Conservation (phyloP, 2,797 vertebrate species). For the Syndactyla subalaris region DNA sequence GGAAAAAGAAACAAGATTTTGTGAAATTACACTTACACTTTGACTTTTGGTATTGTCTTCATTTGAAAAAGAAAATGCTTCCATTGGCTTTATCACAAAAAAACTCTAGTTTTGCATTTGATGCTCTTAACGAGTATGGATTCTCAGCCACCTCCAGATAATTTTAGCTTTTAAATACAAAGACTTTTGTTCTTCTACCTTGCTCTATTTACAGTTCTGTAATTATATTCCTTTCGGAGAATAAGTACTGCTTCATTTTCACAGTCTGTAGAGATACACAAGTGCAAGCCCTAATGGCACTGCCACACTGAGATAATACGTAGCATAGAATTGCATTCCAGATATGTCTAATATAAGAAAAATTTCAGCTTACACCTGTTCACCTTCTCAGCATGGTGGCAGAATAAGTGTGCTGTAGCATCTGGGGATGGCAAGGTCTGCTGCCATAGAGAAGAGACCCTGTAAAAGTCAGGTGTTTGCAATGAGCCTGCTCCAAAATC, state of each 20-base stretch:
- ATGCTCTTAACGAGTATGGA: accelerated
- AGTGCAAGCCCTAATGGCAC: background rate
- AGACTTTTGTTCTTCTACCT: background rate
- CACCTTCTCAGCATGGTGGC: background rate
- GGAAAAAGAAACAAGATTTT: background rate
- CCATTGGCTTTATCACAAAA: background rate
- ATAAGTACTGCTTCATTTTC: background rate
- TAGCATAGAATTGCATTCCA: background rate
- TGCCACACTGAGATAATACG: background rate
- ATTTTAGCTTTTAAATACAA: background rate
- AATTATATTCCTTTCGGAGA: background rate
- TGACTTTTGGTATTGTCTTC: background rate
- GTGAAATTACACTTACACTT: background rate
- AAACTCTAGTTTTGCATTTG: background rate
- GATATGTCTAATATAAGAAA: background rate
- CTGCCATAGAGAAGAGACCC: background rate
- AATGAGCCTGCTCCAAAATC: background rate
- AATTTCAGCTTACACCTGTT: background rate
- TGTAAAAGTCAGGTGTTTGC: background rate
- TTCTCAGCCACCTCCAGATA: background rate
- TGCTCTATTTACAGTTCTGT: background rate
- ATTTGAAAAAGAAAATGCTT: background rate
- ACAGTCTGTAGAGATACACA: background rate
- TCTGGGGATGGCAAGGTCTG: background rate
- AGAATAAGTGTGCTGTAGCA: background rate